These are phyloP conservation scores for Lagorchestes hirsutus DNA, from an alignment of 2,797 vertebrate species.

Conservation along the genomic window DNA sequence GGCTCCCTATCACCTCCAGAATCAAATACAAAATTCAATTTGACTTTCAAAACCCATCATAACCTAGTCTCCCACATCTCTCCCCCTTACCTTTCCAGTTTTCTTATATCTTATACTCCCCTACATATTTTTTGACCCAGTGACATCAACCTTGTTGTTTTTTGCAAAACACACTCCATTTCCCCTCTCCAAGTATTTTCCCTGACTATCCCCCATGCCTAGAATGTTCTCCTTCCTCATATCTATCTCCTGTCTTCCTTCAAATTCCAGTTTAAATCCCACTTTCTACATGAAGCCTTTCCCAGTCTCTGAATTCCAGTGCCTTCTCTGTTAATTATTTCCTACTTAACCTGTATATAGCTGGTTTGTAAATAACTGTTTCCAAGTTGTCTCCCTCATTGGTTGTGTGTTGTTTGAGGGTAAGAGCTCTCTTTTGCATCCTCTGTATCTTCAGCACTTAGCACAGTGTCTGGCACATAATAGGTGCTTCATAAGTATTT, in stretches of 20 bases:
- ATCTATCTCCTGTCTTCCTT: neutral
- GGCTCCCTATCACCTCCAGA: neutral
- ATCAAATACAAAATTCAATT: neutral
- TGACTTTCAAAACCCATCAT: neutral
- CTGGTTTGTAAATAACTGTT: neutral
- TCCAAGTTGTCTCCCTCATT: neutral
- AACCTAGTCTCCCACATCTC: neutral
- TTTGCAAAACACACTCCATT: neutral
- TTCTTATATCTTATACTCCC: neutral
- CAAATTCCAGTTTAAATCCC: neutral
- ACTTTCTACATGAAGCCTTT: neutral
- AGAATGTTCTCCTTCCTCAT: neutral
- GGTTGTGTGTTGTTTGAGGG: neutral
- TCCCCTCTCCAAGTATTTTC: neutral
- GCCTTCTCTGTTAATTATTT: neutral
- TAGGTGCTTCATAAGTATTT: neutral
- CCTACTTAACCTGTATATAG: neutral
- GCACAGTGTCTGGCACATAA: too few relatives aligned
- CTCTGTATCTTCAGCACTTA: neutral
- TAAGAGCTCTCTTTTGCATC: neutral
- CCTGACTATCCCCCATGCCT: neutral
- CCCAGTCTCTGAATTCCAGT: neutral
- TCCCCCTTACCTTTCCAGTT: neutral
- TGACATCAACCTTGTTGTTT: neutral
- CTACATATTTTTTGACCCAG: neutral